Evolutionary conservation across 2,797 vertebrate species (phyloP).

Genomic region (Cirrhinus molitorella): DNA sequence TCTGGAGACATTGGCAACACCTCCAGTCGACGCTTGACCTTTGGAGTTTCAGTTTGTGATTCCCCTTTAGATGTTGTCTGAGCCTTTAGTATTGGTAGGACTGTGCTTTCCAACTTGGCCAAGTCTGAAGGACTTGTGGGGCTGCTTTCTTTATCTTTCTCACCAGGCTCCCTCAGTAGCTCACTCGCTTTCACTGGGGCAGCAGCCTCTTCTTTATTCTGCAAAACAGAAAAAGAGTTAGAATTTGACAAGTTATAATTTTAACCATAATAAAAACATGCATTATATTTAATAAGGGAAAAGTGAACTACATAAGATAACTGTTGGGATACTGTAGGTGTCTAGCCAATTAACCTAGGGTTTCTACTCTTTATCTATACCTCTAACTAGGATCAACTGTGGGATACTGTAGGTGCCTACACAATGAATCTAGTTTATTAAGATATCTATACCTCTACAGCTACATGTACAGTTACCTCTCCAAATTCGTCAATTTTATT

Average conservation of each 20-base stretch:
- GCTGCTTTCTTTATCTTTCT: constrained; percentile 84
- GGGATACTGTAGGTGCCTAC: neutral
- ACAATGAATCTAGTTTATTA: neutral
- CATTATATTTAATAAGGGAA: neutral
- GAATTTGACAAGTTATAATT: neutral
- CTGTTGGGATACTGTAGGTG: neutral
- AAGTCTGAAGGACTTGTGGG: constrained; percentile 91
- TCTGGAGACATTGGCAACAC: constrained; percentile 82
- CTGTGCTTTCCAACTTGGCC: constrained; percentile 91
- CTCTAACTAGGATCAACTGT: neutral
- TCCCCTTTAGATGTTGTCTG: constrained; percentile 80
- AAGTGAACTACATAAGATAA: neutral
- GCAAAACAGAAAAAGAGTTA: constrained; percentile 25
- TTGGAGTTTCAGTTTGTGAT: constrained; percentile 78
- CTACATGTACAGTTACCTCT: constrained; percentile 75
- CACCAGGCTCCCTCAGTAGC: constrained; percentile 77
- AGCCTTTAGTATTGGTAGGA: constrained; percentile 86
- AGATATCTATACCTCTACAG: constrained; percentile 40
- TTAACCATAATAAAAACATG: neutral
- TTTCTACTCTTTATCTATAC: neutral
- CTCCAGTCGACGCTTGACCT: constrained; percentile 82
- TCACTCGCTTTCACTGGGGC: constrained; percentile 83
- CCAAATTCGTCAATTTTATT: constrained; percentile 73
- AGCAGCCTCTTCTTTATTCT: constrained; percentile 63
- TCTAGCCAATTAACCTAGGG: neutral